Conservation (phyloP, 1,140 invertebrate genomes). For the Notospermus geniculatus region DNA sequence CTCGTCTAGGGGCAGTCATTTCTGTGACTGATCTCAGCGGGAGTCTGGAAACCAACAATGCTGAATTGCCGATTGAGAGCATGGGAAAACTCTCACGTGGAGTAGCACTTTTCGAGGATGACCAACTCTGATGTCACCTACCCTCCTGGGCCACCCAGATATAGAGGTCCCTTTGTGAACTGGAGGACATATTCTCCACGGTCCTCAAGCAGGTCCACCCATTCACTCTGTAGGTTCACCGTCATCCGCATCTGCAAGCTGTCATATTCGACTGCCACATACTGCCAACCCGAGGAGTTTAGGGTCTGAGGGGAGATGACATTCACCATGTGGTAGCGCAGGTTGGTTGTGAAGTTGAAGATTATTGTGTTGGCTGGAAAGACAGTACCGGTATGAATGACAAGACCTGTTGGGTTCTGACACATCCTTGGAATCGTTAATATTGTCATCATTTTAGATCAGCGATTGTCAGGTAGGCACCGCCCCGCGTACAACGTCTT, state of each 20-base stretch:
- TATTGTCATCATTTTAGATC: constrained; percentile 20
- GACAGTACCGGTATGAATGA: not conserved
- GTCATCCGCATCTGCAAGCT: constrained; percentile 90
- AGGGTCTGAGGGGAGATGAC: constrained; percentile 77
- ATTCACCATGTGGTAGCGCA: constrained; percentile 71
- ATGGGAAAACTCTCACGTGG: constrained; percentile 43
- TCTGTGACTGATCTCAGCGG: not conserved
- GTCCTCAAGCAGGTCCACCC: constrained; percentile 68
- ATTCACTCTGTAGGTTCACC: constrained; percentile 83
- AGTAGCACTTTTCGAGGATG: constrained; percentile 87
- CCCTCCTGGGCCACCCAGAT: constrained; percentile 61
- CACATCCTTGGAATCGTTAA: constrained; percentile 33
- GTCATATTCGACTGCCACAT: constrained; percentile 72
- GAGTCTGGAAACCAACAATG: not conserved
- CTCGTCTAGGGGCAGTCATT: no score
- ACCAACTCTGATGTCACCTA: constrained; percentile 87
- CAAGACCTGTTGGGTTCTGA: constrained; percentile 29
- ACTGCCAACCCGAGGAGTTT: constrained; percentile 91
- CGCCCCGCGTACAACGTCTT: no score
- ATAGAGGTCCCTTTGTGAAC: not conserved
- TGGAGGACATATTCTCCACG: not conserved
- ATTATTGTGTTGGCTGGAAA: constrained; percentile 74
- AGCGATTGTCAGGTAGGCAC: not conserved
- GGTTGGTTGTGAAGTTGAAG: constrained; percentile 84
- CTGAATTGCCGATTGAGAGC: constrained; percentile 1